Percentiles rank a stretch among this genome's conserved stretches.
Conservation (phyloP, 2,797 vertebrate species). For the Cygnus olor region DNA sequence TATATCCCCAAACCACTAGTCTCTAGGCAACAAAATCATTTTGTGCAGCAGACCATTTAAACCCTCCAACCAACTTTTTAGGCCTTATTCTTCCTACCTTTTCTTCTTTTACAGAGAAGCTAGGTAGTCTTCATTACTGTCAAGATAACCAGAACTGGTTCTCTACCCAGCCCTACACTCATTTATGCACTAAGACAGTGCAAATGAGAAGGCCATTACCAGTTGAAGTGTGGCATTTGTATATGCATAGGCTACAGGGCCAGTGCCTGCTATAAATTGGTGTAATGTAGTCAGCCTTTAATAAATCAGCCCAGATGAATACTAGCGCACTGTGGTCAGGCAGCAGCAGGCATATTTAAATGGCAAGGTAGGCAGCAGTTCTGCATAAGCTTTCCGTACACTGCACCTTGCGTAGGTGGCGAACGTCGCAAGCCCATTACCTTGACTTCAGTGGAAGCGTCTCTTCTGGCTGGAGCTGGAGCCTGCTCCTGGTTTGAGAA, state of each 20-base stretch:
- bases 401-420: fast-evolving
- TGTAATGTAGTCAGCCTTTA: not conserved
- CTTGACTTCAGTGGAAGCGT: not conserved
- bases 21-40: not conserved
- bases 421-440: fast-evolving
- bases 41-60: not conserved
- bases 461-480: not conserved
- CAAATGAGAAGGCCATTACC: fast-evolving
- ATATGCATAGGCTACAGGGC: too few species aligned
- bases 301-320: fast-evolving
- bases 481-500: not conserved
- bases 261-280: not conserved
- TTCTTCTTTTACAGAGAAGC: not conserved
- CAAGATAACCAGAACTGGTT: not conserved
- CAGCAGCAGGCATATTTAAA: fast-evolving
- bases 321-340: fast-evolving
- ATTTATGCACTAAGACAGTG: fast-evolving
- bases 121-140: fast-evolving
- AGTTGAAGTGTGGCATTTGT: fast-evolving
- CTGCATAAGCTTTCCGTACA: fast-evolving
- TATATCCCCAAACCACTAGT: not conserved
- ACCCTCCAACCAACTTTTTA: not conserved
- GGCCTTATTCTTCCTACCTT: not conserved
- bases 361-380: not conserved
- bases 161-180: not conserved